Evolutionary conservation across 2,113 vertebrate species (phyloP).

Genomic region (Cynoglossus semilaevis): DNA sequence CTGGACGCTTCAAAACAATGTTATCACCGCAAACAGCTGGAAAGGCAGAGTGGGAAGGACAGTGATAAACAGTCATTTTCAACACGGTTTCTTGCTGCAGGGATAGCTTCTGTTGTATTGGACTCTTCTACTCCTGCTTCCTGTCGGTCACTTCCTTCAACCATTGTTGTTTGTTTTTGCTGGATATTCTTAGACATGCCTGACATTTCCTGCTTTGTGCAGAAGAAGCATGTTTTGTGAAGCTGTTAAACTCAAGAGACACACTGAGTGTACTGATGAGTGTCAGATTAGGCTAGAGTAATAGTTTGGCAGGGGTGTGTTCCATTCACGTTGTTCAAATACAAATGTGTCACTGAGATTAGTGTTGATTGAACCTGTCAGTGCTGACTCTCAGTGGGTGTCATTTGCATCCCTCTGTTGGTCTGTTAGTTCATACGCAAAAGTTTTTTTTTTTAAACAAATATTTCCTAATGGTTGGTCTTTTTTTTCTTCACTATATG

Average conservation of each 20-base stretch:
- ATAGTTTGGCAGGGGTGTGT: no score
- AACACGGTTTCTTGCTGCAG: slow-evolving; percentile 12
- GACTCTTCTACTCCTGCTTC: slow-evolving; percentile 26
- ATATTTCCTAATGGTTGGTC: no score
- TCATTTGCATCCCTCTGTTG: no score
- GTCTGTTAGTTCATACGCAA: no score
- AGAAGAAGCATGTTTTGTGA: background rate
- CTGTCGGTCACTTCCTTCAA: slow-evolving; percentile 43
- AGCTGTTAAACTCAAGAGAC: background rate
- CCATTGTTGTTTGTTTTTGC: slow-evolving; percentile 32
- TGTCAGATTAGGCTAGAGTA: background rate
- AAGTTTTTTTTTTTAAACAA: no score
- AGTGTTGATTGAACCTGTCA: no score
- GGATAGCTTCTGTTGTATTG: slow-evolving; percentile 1
- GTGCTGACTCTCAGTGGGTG: no score
- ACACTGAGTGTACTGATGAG: background rate
- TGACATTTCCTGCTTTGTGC: slow-evolving; percentile 28
- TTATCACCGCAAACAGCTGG: slow-evolving; percentile 59
- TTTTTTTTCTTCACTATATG: no score
- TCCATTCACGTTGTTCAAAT: no score
- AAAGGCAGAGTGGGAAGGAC: slow-evolving; percentile 30
- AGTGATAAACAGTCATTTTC: slow-evolving; percentile 47
- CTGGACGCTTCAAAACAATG: slow-evolving; percentile 46
- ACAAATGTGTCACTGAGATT: no score
- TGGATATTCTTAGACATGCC: slow-evolving; percentile 3